Conservation (phyloP, 2,888 invertebrate genomes). For the Villa cingulata region DNA sequence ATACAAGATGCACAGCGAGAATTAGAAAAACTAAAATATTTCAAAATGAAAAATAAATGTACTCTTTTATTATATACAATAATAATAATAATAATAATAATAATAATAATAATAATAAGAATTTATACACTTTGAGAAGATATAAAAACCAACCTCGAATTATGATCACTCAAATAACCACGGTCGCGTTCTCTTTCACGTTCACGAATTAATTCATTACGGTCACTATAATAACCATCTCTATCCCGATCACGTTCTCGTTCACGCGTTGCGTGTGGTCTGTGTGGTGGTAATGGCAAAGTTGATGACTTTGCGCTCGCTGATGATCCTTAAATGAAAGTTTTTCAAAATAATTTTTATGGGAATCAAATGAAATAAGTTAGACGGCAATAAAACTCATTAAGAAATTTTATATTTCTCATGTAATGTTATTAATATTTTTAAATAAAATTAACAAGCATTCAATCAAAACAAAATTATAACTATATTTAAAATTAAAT, state of each 20-base stretch:
- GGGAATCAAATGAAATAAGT: neutral
- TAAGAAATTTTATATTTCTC: too few species aligned
- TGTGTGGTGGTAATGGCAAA: constrained; percentile 62
- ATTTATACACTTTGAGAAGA: too few species aligned
- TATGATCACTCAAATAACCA: constrained; percentile 66
- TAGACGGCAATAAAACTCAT: too few species aligned
- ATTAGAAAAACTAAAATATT: constrained; percentile 39
- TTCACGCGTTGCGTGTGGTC: constrained; percentile 44
- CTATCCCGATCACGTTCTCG: constrained; percentile 50
- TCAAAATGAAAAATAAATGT: too few species aligned
- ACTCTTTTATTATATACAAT: too few species aligned
- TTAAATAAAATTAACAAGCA: too few species aligned
- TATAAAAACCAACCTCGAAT: constrained; percentile 44
- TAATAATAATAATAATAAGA: too few species aligned
- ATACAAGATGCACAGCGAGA: constrained; percentile 74
- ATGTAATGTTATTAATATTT: too few species aligned
- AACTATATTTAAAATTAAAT: too few species aligned
- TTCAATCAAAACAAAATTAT: too few species aligned
- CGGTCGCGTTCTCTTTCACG: constrained; percentile 58
- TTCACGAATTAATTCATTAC: constrained; percentile 67
- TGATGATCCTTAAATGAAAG: constrained; percentile 41
- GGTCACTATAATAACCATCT: constrained; percentile 80
- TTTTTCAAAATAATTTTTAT: constrained; percentile 4
- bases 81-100: too few species aligned
- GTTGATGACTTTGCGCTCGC: constrained; percentile 73